These are phyloP conservation scores for Artemisiospiza belli DNA, from an alignment of 2,113 vertebrate species.

Conservation along the genomic window DNA sequence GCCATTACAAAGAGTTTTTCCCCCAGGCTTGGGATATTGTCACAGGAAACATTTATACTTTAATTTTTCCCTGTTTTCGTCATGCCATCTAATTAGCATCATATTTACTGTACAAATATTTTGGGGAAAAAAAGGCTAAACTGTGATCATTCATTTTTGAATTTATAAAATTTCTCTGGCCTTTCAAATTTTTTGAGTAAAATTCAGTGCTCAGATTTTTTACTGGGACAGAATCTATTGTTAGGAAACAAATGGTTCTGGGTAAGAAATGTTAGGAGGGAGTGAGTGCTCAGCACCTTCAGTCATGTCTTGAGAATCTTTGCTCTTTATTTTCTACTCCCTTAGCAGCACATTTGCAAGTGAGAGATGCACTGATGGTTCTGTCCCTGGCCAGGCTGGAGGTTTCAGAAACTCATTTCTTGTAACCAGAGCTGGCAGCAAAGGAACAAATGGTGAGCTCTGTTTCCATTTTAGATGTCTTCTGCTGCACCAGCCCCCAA, in stretches of 20 bases:
- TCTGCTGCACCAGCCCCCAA: not conserved
- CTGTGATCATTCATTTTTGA: accelerated
- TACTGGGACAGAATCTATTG: not conserved
- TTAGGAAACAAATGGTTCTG: not conserved
- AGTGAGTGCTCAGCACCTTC: not conserved
- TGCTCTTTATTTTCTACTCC: not conserved
- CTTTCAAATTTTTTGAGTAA: not conserved
- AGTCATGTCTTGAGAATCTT: accelerated
- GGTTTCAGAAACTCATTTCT: not conserved
- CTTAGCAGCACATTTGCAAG: not conserved
- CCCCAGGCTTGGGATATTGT: not conserved
- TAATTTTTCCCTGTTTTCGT: not conserved
- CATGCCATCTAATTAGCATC: not conserved
- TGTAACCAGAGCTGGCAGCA: not conserved
- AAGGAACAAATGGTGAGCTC: slow-evolving; percentile 2
- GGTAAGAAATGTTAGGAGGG: not conserved
- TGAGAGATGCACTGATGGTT: not conserved
- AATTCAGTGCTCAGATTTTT: not conserved
- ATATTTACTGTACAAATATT: not conserved
- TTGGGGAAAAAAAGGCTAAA: accelerated
- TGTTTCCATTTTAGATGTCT: not conserved
- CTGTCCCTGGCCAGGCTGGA: not conserved
- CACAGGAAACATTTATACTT: not conserved
- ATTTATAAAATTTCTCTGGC: accelerated
- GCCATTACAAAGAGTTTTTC: accelerated